These are phyloP conservation scores for Octomys mimax DNA, from an alignment of 2,797 vertebrate species.

Conservation along the genomic window DNA sequence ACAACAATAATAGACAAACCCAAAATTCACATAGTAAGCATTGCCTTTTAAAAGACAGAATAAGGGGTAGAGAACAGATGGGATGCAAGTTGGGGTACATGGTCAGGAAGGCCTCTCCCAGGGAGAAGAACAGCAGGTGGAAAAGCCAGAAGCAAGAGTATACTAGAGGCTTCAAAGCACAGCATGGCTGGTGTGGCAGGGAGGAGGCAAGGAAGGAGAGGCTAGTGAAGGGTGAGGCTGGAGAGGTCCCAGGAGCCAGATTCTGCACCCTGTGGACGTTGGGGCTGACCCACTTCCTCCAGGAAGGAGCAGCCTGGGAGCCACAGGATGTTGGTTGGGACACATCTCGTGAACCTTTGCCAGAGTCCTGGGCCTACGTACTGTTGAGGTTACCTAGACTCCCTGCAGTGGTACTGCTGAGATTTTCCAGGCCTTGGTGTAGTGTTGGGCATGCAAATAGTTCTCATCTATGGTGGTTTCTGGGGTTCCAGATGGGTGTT, in stretches of 20 bases:
- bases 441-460: neutral
- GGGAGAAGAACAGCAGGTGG: neutral
- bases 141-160: neutral
- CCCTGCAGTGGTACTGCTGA: neutral
- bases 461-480: neutral
- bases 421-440: neutral
- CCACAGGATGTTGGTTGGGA: neutral
- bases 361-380: neutral
- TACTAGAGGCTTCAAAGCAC: neutral
- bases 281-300: neutral
- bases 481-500: neutral
- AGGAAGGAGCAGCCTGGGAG: neutral
- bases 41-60: neutral
- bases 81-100: neutral
- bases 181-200: neutral
- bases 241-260: neutral
- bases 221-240: neutral
- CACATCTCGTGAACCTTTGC: neutral
- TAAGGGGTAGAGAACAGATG: neutral
- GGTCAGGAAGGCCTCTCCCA: neutral
- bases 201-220: neutral
- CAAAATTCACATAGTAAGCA: neutral
- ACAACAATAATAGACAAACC: slow-evolving; percentile 12
- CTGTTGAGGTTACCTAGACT: neutral
- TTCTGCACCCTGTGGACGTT: neutral